A percentile compares a stretch with the other conserved stretches of the same genome.
Conservation (phyloP, 2,113 vertebrate genomes). For the Genyomyrus donnyi region DNA sequence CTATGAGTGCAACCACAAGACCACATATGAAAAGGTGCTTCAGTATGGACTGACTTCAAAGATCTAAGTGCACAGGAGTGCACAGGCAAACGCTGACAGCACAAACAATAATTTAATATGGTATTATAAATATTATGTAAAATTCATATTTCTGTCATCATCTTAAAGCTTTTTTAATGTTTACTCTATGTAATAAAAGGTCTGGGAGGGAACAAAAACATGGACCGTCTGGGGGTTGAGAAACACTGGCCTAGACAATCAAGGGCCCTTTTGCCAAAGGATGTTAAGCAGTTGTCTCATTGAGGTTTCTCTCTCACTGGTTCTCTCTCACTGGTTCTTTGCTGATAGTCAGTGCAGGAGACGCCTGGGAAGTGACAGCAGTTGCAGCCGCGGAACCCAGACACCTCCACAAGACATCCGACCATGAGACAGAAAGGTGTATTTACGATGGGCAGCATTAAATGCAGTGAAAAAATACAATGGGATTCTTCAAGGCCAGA, state of each 20-base stretch:
- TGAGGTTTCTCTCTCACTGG: not conserved
- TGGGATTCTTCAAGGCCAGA: not conserved
- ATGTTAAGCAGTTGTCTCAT: not conserved
- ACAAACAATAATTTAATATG: conserved; percentile 64
- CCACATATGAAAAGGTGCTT: conserved; percentile 65
- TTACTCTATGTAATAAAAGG: conserved; percentile 45
- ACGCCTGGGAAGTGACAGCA: not conserved
- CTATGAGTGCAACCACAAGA: conserved; percentile 50
- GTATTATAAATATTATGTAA: conserved; percentile 62
- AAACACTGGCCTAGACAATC: not conserved
- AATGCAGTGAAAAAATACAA: not conserved
- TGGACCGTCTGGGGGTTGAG: not conserved
- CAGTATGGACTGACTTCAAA: conserved; percentile 65
- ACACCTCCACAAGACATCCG: not conserved
- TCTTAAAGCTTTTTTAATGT: conserved; percentile 43
- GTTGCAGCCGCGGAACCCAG: not conserved
- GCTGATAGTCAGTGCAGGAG: not conserved
- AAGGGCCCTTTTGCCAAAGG: not conserved
- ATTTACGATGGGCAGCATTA: not conserved
- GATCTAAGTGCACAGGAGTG: conserved; percentile 34
- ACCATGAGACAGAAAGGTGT: not conserved
- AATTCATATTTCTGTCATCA: conserved; percentile 47
- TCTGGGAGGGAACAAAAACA: conserved; percentile 28
- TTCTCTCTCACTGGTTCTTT: not conserved
- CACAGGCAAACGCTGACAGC: conserved; percentile 45